Percentiles rank a stretch among this genome's conserved stretches.
These are phyloP conservation scores for Bradysia coprophila DNA, from an alignment of 1,140 invertebrate species.

Conservation along the genomic window DNA sequence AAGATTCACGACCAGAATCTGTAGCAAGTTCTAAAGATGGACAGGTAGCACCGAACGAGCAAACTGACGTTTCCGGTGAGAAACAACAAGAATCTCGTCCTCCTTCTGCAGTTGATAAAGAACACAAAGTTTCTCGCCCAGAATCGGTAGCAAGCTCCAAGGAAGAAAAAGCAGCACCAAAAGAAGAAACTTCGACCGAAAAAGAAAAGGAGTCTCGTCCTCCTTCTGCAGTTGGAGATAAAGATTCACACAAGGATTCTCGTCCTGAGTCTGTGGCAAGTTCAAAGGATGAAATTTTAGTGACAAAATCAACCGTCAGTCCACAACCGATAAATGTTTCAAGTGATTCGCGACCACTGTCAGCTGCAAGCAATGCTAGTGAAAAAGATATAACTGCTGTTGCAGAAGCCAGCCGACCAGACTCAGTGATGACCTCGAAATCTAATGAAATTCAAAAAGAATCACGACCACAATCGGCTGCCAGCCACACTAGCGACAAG, in stretches of 20 bases:
- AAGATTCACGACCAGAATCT: conserved; percentile 6
- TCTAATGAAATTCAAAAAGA: neutral
- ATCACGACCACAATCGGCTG: conserved; percentile 9
- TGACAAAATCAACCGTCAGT: too few relatives aligned
- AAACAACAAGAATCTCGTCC: neutral
- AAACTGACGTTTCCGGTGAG: neutral
- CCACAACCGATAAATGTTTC: conserved; percentile 5
- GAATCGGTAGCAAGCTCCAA: conserved; percentile 5
- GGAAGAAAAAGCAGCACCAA: neutral
- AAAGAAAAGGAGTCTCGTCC: neutral
- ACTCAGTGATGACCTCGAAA: neutral
- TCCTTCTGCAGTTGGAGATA: neutral
- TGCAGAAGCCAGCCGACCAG: conserved; percentile 1
- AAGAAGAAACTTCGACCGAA: neutral
- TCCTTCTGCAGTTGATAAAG: neutral
- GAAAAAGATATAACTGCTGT: conserved; percentile 6
- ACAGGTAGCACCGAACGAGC: neutral
- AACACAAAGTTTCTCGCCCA: neutral
- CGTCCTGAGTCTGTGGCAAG: conserved; percentile 2
- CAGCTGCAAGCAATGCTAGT: conserved; percentile 4
- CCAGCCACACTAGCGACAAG: conserved; percentile 10
- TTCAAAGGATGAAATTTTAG: conserved; percentile 6
- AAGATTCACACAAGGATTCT: too few relatives aligned
- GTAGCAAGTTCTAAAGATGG: conserved; percentile 4
- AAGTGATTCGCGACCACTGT: conserved; percentile 1